These are phyloP conservation scores for Myiopsitta monachus DNA, from an alignment of 2,113 vertebrate species.

Conservation along the genomic window DNA sequence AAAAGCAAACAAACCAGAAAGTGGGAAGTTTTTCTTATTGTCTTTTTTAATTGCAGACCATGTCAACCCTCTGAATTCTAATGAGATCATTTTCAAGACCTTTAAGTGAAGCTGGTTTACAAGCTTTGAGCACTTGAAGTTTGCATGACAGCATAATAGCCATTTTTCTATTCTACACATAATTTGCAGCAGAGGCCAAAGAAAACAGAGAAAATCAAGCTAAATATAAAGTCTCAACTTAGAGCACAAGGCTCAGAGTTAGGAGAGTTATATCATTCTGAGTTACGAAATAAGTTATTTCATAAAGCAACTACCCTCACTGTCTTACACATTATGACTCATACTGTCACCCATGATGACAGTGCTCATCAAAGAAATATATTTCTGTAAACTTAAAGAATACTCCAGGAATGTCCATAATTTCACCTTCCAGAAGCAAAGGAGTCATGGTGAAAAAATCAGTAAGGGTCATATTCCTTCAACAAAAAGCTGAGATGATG, in stretches of 20 bases:
- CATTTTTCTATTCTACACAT: not conserved
- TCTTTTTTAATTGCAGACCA: not conserved
- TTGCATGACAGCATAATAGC: not conserved
- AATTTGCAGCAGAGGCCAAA: not conserved
- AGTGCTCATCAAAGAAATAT: not conserved
- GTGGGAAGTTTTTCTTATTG: not conserved
- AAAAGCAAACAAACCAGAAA: not conserved
- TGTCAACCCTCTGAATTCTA: not conserved
- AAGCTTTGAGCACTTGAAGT: not conserved
- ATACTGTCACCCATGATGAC: not conserved
- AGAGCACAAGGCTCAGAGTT: not conserved
- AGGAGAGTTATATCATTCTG: not conserved
- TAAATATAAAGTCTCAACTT: not conserved
- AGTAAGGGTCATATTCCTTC: not conserved
- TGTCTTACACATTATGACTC: accelerated
- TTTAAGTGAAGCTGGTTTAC: not conserved
- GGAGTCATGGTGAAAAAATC: not conserved
- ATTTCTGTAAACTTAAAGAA: not conserved
- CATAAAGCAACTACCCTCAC: not conserved
- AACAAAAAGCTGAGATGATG: not conserved
- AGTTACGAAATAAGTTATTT: not conserved
- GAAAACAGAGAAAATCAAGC: not conserved
- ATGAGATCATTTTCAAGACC: not conserved
- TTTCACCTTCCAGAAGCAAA: not conserved
- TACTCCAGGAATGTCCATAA: not conserved